phyloP scores from a whole-genome alignment of 2,888 invertebrate genomes.

The Polyommatus icarus region DNA sequence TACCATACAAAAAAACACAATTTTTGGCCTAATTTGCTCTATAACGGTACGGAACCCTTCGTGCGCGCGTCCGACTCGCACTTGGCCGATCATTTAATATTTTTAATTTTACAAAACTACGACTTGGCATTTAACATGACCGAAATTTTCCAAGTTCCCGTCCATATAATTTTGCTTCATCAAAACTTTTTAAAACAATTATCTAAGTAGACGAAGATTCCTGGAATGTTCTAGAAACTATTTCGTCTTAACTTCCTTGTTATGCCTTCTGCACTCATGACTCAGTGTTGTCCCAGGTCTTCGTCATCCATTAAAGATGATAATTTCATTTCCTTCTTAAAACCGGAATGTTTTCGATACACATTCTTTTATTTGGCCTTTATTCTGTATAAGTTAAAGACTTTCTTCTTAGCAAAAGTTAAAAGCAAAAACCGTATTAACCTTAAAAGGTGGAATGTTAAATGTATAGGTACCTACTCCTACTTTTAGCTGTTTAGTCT shows the following conservation, averaged over 20 bases:
- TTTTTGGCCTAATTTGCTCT: too few species aligned
- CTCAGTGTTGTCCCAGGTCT: slow-evolving; percentile 3
- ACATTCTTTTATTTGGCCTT: not conserved
- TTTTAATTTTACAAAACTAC: too few species aligned
- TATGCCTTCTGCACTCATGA: not conserved
- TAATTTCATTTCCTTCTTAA: slow-evolving; percentile 14
- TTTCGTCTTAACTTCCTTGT: not conserved
- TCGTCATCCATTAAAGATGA: not conserved
- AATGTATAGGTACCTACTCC: too few species aligned
- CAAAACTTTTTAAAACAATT: not conserved
- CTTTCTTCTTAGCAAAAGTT: not conserved
- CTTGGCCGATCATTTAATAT: too few species aligned
- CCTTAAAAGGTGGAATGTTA: too few species aligned
- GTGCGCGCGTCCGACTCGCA: too few species aligned
- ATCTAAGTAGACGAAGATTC: not conserved
- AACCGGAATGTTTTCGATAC: not conserved
- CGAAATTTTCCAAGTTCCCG: too few species aligned
- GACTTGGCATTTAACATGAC: too few species aligned
- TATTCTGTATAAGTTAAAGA: not conserved
- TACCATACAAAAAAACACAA: too few species aligned
- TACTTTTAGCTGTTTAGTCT: too few species aligned
- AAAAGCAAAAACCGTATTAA: too few species aligned
- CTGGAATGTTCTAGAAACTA: not conserved
- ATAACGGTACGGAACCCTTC: too few species aligned
- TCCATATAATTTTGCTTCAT: not conserved